Evolutionary conservation across 2,797 vertebrate genomes (phyloP).

Genomic region (Brotogeris chrysoptera): DNA sequence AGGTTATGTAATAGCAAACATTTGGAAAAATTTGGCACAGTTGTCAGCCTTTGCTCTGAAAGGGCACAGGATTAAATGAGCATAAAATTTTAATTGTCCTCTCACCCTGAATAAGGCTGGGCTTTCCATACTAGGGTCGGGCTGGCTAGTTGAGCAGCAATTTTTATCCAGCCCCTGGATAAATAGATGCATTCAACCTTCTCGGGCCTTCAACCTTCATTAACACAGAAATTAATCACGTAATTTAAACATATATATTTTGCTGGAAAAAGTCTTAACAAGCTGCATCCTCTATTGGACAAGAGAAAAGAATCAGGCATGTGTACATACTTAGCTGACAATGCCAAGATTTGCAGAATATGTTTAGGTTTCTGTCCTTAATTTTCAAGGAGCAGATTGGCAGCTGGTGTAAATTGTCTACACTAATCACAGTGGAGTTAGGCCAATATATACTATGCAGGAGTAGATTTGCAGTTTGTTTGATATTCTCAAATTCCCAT

Average conservation of each 20-base stretch:
- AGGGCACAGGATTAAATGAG: conserved; percentile 51
- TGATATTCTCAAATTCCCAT: not conserved
- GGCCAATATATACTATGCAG: not conserved
- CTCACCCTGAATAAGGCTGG: conserved; percentile 21
- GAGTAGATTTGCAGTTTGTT: not conserved
- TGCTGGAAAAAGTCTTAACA: conserved; percentile 42
- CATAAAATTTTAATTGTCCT: conserved; percentile 69
- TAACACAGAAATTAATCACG: conserved; percentile 70
- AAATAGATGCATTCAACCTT: conserved; percentile 72
- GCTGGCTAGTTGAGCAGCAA: conserved; percentile 57
- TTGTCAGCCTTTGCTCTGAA: conserved; percentile 56
- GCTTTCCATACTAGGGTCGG: conserved; percentile 51
- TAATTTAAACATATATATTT: conserved; percentile 68
- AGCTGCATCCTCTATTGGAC: conserved; percentile 50
- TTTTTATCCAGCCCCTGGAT: conserved; percentile 59
- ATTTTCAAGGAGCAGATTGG: conserved; percentile 37
- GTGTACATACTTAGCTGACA: conserved; percentile 63
- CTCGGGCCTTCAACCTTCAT: conserved; percentile 62
- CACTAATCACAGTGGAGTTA: not conserved
- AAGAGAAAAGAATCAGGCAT: conserved; percentile 63
- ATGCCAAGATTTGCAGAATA: conserved; percentile 52
- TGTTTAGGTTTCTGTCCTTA: conserved; percentile 51
- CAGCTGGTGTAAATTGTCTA: conserved; percentile 30
- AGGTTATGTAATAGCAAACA: conserved; percentile 56
- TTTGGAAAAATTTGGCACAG: conserved; percentile 50